Evolutionary conservation across 1,140 invertebrate genomes (phyloP).

Genomic region (Papilio dardanus): DNA sequence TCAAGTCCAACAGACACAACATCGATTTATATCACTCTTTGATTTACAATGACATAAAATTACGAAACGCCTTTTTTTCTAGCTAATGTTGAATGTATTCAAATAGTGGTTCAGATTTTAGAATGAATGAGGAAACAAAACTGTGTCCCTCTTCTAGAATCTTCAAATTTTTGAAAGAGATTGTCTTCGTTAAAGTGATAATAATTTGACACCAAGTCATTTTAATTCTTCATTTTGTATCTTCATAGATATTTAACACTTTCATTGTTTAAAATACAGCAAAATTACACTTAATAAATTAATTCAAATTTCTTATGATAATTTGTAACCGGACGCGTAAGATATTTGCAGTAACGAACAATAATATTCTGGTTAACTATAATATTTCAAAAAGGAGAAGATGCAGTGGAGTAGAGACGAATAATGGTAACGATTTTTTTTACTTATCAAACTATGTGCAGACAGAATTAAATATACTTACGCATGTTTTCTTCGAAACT

Average conservation of each 20-base stretch:
- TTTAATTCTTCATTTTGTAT: background rate
- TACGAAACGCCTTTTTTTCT: background rate
- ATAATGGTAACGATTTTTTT: background rate
- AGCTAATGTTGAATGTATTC: background rate
- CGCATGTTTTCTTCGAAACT: background rate
- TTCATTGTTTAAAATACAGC: slow-evolving; percentile 1
- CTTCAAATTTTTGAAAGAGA: too few species aligned
- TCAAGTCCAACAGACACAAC: background rate
- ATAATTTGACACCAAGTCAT: background rate
- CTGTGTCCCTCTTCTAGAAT: background rate
- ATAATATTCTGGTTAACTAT: too few species aligned
- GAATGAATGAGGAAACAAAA: background rate
- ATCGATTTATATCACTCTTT: background rate
- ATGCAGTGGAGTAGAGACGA: background rate
- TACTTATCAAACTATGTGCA: background rate
- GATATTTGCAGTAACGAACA: background rate
- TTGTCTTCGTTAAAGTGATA: background rate
- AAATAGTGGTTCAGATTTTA: background rate
- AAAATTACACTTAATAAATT: background rate
- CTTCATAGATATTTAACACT: slow-evolving; percentile 1
- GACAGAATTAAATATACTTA: background rate
- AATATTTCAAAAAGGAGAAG: background rate
- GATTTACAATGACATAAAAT: slow-evolving; percentile 10
- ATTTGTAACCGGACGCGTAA: background rate
- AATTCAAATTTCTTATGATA: background rate